Evolutionary conservation across 2,113 vertebrate genomes (phyloP), one percentile per base, ranked within the genome.

Genomic region (Nansenia antarctica): DNA sequence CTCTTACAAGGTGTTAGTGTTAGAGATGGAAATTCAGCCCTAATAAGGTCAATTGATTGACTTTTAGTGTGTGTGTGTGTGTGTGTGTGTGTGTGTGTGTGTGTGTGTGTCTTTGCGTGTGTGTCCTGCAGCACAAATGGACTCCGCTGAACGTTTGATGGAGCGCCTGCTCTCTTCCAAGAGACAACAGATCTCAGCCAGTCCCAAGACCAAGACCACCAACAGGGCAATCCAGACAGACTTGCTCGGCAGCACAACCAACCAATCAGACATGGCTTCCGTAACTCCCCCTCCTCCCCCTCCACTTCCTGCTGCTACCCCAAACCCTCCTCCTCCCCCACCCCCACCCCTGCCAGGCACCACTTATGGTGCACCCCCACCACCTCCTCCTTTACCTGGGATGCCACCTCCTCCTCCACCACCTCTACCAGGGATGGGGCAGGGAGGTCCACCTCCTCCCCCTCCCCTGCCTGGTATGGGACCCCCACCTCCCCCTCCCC

Each of bases 121-220:
- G n/a, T n/a, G n/a, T n/a, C n/a, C n/a, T n/a, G n/a, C n/a, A n/a
- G n/a, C n/a, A n/a, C n/a, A n/a, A n/a, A n/a, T n/a, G n/a, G 78
- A 83, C 1, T 83, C 89, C 8, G 82, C 88, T 61, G 92, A 94
- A 55, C 90, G 90, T 52, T 81, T 97, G 37, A 85, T 95, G 0
- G 91, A 96, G 70, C 93, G 94, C 53, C 88, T 98, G 58, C 75
- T 94, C 22, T 89, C 92, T 9, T 55, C 82, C 30, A 97, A 94
- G 84, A 91, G 1, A 71, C 86, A 30, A 70, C 67, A 66, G 82
- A 70, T 58, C 83, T 2, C 14, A 59, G 14, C 26, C 83, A 71
- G 55, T 31, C 15, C 69, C 14, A 29, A 15, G 52, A 22, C 35
- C 59, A 24, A 65, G 57, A 30, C 29, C 18, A 31, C 47, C n/a